A percentile compares a stretch with the other conserved stretches of the same genome.
Evolutionary conservation across 2,113 vertebrate species (phyloP).

Genomic region (Oryzias melastigma): DNA sequence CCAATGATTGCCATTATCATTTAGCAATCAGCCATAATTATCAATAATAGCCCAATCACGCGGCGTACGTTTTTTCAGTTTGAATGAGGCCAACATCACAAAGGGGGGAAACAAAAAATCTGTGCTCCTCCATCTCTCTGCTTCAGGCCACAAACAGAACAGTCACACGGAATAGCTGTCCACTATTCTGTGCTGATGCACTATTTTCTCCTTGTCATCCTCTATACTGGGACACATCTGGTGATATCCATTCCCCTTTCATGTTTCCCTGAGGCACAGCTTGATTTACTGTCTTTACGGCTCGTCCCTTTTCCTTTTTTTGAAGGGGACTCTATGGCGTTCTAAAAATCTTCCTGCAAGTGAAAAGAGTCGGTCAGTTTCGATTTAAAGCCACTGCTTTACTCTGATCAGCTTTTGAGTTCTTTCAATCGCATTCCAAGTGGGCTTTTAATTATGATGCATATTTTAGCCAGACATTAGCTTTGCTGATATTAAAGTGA

Average conservation of each 20-base stretch:
- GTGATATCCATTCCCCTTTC: constrained; percentile 56
- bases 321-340: constrained; percentile 56
- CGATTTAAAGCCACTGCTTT: too few relatives aligned
- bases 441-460: too few relatives aligned
- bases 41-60: neutral
- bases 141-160: constrained; percentile 32
- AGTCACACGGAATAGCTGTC: constrained; percentile 42
- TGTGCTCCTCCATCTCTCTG: constrained; percentile 27
- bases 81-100: neutral
- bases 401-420: too few relatives aligned
- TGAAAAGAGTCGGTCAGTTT: constrained; percentile 4
- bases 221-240: constrained; percentile 62
- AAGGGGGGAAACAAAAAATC: constrained; percentile 18
- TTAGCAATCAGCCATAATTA: constrained; percentile 16
- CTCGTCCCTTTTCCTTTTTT: constrained; percentile 57
- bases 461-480: too few relatives aligned
- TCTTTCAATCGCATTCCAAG: too few relatives aligned
- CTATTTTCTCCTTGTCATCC: constrained; percentile 76
- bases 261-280: constrained; percentile 60
- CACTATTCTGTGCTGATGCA: constrained; percentile 48
- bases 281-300: constrained; percentile 67
- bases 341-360: constrained; percentile 50
- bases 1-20: constrained; percentile 1
- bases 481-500: too few relatives aligned
- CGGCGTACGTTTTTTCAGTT: neutral